Percentiles rank a stretch among this genome's conserved stretches.
Evolutionary conservation across 2,113 vertebrate species (phyloP).

Genomic region (Sphaerodactylus townsendi): DNA sequence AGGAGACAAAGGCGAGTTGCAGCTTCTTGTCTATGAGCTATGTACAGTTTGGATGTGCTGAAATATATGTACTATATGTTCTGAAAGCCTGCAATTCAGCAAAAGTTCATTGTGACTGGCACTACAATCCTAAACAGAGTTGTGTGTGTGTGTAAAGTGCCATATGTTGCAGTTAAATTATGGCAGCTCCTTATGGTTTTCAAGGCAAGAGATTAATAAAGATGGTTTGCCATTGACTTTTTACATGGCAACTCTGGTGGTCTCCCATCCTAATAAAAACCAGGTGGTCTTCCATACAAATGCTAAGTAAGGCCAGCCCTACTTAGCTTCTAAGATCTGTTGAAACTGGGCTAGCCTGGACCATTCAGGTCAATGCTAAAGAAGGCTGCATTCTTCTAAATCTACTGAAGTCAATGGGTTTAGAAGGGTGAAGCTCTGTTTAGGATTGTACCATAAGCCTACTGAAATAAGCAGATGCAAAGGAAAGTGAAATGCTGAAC

Average conservation of each 20-base stretch:
- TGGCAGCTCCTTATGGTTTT: not conserved
- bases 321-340: no score
- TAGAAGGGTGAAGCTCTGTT: not conserved
- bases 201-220: not conserved
- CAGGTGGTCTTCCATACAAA: no score
- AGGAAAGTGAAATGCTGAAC: not conserved
- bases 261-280: no score
- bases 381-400: no score
- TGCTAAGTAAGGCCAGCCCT: no score
- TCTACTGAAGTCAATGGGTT: no score
- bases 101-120: not conserved
- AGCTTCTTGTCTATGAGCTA: not conserved
- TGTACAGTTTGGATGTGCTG: not conserved
- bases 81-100: not conserved
- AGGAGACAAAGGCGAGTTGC: not conserved
- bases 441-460: not conserved
- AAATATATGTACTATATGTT: not conserved
- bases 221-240: no score
- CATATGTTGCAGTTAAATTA: no score
- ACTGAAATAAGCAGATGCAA: not conserved
- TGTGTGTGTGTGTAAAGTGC: no score
- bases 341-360: no score
- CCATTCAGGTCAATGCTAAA: no score
- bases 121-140: not conserved
- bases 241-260: no score